Evolutionary conservation across 2,113 vertebrate genomes (phyloP).

Genomic region (Vireo altiloquus): DNA sequence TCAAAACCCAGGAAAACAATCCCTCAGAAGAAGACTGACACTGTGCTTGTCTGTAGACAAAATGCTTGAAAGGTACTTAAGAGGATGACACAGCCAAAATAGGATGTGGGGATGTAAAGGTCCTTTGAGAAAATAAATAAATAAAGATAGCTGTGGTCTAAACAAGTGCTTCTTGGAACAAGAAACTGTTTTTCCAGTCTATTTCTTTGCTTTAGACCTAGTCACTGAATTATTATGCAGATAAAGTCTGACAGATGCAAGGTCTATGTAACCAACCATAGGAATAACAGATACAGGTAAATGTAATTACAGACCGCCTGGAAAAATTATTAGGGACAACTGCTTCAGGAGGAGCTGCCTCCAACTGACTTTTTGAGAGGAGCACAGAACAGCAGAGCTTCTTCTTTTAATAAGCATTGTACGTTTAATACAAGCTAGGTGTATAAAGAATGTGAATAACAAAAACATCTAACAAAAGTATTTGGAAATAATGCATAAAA

Average conservation of each 20-base stretch:
- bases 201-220: background rate
- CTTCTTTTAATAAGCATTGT: background rate
- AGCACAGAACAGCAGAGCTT: background rate
- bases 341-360: conserved; percentile 23
- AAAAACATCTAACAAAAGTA: background rate
- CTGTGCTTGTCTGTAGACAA: background rate
- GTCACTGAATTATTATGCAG: background rate
- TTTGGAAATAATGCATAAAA: background rate
- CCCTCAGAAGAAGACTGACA: background rate
- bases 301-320: conserved; percentile 21
- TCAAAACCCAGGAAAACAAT: background rate
- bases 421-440: background rate
- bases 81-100: background rate
- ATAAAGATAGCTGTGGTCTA: background rate
- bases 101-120: background rate
- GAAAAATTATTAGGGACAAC: conserved; percentile 35
- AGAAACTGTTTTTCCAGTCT: background rate
- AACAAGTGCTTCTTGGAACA: background rate
- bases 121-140: background rate
- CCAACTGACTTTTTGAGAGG: background rate
- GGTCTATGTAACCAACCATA: background rate
- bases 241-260: background rate
- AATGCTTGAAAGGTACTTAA: background rate
- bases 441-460: background rate
- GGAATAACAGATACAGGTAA: background rate